A percentile compares a stretch with the other conserved stretches of the same genome.
Evolutionary conservation across 1,140 invertebrate species (phyloP).

Genomic region (Habropoda laboriosa): DNA sequence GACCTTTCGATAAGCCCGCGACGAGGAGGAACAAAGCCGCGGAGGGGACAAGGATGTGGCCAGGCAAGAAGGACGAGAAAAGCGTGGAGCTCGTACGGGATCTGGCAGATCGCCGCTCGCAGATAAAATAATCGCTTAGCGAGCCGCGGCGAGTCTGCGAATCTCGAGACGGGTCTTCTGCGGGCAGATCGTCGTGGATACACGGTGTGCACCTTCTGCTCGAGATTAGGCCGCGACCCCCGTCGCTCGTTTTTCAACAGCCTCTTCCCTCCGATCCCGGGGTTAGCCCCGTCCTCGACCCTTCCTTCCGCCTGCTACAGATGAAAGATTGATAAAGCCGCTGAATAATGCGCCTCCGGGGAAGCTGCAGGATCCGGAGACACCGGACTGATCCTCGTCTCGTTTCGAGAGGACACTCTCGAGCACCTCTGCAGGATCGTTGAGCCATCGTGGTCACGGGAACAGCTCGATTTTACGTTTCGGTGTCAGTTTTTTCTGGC

Average conservation of each 20-base stretch:
- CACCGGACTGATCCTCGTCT: background rate
- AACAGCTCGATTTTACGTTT: too few relatives aligned
- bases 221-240: constrained; percentile 41
- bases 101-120: constrained; percentile 76
- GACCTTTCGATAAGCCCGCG: constrained; percentile 30
- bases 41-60: background rate
- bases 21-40: constrained; percentile 2
- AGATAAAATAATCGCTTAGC: constrained; percentile 80
- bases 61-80: background rate
- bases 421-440: background rate
- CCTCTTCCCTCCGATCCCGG: background rate
- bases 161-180: constrained; percentile 46
- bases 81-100: constrained; percentile 48
- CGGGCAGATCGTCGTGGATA: constrained; percentile 39
- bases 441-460: background rate
- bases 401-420: background rate
- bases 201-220: constrained; percentile 13
- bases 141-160: constrained; percentile 65
- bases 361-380: background rate
- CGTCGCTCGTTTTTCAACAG: constrained; percentile 27
- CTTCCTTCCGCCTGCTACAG: background rate
- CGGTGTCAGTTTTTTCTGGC: too few relatives aligned
- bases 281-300: constrained; percentile 34
- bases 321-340: constrained; percentile 43
- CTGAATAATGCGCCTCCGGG: constrained; percentile 21